Evolutionary conservation across 2,797 vertebrate species (phyloP), one percentile per base, ranked within the genome.

Genomic region (Malurus leucopterus): DNA sequence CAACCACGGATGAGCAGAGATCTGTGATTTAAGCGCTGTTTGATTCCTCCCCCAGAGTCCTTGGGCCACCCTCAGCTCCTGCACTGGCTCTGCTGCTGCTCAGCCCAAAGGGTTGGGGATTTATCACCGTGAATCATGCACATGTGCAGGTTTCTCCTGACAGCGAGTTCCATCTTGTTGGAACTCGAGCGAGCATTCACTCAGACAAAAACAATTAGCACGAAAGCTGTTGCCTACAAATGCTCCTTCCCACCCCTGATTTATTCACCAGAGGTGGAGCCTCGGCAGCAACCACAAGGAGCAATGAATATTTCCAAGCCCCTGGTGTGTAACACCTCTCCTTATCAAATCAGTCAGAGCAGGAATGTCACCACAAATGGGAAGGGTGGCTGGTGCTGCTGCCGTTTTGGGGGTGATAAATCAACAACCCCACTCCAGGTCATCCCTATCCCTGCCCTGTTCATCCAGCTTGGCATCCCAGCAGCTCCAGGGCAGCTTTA

Each of bases 161-260:
- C 81, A 54, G 18, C 3, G 13, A 76, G 71, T 84, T 51, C 29
- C 71, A 19, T 93, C 93, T 0, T 91, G 95, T 80, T 84, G 36
- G 19, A 93, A 94, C 94, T 91, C 87, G 89, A 89, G 68, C 5
- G 19, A 86, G 54, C 9, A 36, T 76, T 92, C 84, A 51, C 61
- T 86, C 88, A 93, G 89, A 95, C 91, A 93, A 91, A 94, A 94
- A 72, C 91, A 84, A 93, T 95, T 95, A 93, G 49, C 77, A 86
- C 22, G 4, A 24, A 51, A 86, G 89, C 68, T 91, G 73, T 32
- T 93, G 74, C 89, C 90, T 81, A 67, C 53, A 76, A 88, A 69
- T 54, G 29, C 30, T 93, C 91, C 77, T 88, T 86, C 71, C 50
- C 70, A 87, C 34, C 67, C 55, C 79, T 61, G 61, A 50, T 86